Percentiles rank a stretch among this genome's conserved stretches.
Evolutionary conservation across 2,113 vertebrate genomes (phyloP).

Genomic region (Tautogolabrus adspersus): DNA sequence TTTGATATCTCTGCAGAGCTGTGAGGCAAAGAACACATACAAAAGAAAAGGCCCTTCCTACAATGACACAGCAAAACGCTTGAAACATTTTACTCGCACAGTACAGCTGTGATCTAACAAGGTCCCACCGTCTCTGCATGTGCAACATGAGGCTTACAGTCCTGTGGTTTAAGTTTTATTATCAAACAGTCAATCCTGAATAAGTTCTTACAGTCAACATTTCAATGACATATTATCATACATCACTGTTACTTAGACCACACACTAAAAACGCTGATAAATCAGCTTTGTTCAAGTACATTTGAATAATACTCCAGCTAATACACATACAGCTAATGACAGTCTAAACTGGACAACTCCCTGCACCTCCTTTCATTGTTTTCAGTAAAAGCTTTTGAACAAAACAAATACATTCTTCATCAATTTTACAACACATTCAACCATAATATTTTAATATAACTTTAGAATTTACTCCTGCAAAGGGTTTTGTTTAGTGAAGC

Average conservation of each 20-base stretch:
- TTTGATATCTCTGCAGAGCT: background rate
- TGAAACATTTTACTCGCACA: background rate
- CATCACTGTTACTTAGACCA: conserved; percentile 34
- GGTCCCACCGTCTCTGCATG: background rate
- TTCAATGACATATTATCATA: conserved; percentile 31
- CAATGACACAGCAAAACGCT: background rate
- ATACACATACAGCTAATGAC: background rate
- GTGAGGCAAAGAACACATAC: background rate
- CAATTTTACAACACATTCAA: conserved; percentile 23
- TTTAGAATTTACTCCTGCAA: conserved; percentile 5
- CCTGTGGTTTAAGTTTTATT: conserved; percentile 52
- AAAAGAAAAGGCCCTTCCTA: background rate
- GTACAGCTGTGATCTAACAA: background rate
- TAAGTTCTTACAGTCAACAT: conserved; percentile 34
- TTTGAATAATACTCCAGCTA: conserved; percentile 32
- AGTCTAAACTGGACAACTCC: conserved; percentile 5
- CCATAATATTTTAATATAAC: background rate
- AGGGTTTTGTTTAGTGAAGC: background rate
- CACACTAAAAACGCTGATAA: background rate
- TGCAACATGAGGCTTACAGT: too few relatives aligned
- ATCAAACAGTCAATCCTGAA: conserved; percentile 49
- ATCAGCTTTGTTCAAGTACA: conserved; percentile 21
- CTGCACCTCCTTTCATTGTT: background rate
- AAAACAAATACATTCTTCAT: conserved; percentile 12
- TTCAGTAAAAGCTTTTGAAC: background rate